A percentile compares a stretch with the other conserved stretches of the same genome.
Conservation (phyloP, 2,888 invertebrate species). For the Macrosiphum euphorbiae region DNA sequence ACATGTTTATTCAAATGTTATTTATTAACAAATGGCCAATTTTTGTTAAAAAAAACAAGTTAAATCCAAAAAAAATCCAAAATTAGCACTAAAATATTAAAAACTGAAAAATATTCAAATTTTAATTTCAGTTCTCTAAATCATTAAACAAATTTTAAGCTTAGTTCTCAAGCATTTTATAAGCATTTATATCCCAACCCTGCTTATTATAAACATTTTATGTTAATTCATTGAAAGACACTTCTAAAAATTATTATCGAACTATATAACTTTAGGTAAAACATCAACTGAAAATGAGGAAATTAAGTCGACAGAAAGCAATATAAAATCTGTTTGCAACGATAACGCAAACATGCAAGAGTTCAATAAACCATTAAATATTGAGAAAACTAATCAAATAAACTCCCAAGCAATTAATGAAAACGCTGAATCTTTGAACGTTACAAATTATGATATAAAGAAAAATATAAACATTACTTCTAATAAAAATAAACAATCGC, state of each 20-base stretch:
- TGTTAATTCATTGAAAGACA: neutral
- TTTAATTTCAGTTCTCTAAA: too few species aligned
- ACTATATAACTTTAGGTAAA: slow-evolving; percentile 29
- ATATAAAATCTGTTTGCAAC: neutral
- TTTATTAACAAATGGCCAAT: too few species aligned
- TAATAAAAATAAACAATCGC: neutral
- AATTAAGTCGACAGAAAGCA: neutral
- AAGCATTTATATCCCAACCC: too few species aligned
- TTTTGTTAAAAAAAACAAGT: too few species aligned
- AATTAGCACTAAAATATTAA: too few species aligned
- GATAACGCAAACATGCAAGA: neutral
- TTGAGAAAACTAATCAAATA: neutral
- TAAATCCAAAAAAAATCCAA: too few species aligned
- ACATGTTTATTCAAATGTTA: too few species aligned
- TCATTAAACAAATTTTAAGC: too few species aligned
- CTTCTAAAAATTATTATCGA: neutral
- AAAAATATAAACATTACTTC: neutral
- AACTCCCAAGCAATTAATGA: neutral
- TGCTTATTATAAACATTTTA: neutral
- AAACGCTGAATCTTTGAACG: neutral
- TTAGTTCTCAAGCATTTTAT: too few species aligned
- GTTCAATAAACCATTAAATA: neutral
- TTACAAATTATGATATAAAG: neutral
- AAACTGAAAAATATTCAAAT: too few species aligned
- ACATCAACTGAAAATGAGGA: neutral